Conservation (phyloP, 2,797 vertebrate genomes). For the Platalea minor region DNA sequence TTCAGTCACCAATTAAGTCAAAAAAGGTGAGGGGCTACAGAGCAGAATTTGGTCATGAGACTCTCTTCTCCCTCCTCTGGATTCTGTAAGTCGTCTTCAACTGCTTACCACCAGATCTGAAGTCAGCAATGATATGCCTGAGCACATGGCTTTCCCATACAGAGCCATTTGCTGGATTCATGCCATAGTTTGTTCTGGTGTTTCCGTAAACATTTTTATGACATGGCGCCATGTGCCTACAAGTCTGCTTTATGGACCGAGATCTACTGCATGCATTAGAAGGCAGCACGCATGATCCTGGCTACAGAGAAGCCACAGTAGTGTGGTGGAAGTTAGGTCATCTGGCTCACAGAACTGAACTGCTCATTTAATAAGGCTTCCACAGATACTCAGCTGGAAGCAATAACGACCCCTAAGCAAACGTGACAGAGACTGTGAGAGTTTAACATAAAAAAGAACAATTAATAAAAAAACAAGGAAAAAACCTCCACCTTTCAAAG, state of each 20-base stretch:
- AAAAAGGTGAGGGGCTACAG: neutral
- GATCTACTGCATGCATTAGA: neutral
- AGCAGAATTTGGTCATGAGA: neutral
- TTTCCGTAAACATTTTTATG: neutral
- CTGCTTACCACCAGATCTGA: neutral
- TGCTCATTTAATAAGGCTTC: slow-evolving; percentile 67
- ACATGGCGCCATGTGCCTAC: neutral
- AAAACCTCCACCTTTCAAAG: slow-evolving; percentile 68
- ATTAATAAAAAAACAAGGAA: slow-evolving; percentile 57
- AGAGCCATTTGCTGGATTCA: neutral
- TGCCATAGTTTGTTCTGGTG: neutral
- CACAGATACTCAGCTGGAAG: slow-evolving; percentile 66
- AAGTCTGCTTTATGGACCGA: neutral
- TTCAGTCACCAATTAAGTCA: neutral
- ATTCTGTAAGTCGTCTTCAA: neutral
- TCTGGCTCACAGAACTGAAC: slow-evolving; percentile 59
- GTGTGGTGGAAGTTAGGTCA: slow-evolving; percentile 11
- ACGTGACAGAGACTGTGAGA: slow-evolving; percentile 69
- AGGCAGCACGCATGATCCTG: neutral
- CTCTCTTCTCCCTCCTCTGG: neutral
- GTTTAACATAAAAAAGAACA: slow-evolving; percentile 60
- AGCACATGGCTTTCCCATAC: neutral
- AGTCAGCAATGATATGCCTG: neutral
- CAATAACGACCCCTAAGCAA: slow-evolving; percentile 61
- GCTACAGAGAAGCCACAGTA: slow-evolving; percentile 12